These are phyloP conservation scores for Deilephila elpenor DNA, from an alignment of 2,888 invertebrate genomes.

Conservation along the genomic window DNA sequence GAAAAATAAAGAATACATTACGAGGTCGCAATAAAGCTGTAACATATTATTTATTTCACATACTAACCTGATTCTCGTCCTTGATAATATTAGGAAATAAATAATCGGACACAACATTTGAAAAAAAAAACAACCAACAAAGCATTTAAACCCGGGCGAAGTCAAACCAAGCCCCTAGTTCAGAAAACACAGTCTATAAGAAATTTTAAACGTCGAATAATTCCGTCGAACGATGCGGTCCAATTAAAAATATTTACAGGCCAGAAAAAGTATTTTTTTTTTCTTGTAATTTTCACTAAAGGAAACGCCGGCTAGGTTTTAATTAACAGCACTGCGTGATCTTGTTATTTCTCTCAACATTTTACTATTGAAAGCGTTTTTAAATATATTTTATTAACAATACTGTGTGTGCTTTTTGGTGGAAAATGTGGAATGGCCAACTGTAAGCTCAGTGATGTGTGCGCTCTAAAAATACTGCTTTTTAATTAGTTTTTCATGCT, in stretches of 20 bases:
- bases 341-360: constrained; percentile 5
- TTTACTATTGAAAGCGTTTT: constrained; percentile 3
- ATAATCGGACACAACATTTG: too few species aligned
- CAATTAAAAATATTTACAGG: constrained; percentile 14
- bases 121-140: too few species aligned
- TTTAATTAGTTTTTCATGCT: constrained; percentile 9
- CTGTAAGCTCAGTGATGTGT: not conserved
- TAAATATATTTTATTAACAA: constrained; percentile 20
- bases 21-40: too few species aligned
- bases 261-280: not conserved
- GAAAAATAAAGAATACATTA: too few species aligned
- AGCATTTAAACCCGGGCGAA: too few species aligned
- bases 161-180: too few species aligned
- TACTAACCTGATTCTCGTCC: too few species aligned
- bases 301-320: constrained; percentile 13
- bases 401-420: not conserved
- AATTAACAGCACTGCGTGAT: constrained; percentile 13
- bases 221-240: not conserved
- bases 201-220: constrained; percentile 5
- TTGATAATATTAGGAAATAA: too few species aligned
- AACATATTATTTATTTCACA: too few species aligned
- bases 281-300: not conserved
- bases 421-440: constrained; percentile 2
- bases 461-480: not conserved
- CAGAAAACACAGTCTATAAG: not conserved